phyloP scores from a whole-genome alignment of 2,113 vertebrate species.

The Tinamus guttatus region DNA sequence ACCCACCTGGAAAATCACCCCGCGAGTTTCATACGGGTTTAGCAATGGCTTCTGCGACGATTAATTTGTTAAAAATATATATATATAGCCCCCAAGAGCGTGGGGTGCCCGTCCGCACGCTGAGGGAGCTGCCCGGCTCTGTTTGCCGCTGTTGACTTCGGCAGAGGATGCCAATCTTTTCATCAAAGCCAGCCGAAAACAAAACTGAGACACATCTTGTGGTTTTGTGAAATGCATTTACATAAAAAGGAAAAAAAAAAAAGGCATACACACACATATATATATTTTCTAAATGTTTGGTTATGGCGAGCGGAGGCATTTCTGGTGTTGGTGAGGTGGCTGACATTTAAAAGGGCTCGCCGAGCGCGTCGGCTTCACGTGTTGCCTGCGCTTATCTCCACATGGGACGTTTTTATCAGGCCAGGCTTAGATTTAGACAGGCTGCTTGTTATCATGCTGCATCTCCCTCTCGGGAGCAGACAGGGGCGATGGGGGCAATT shows the following conservation, averaged over 20 bases:
- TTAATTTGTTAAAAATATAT: not conserved
- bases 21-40: not conserved
- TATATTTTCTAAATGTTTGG: constrained; percentile 45
- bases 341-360: constrained; percentile 76
- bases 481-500: not conserved
- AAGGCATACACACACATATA: too few species aligned
- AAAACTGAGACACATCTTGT: constrained; percentile 92
- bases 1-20: not conserved
- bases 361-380: constrained; percentile 52
- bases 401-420: constrained; percentile 10
- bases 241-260: constrained; percentile 67
- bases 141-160: constrained; percentile 22
- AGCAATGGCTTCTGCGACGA: not conserved
- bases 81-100: too few species aligned
- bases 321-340: constrained; percentile 41
- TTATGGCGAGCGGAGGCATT: constrained; percentile 49
- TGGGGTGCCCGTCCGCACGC: not conserved
- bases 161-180: constrained; percentile 72
- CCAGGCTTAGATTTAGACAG: not conserved
- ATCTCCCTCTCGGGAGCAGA: not conserved
- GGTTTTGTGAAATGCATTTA: constrained; percentile 86
- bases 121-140: not conserved
- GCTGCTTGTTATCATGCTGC: not conserved
- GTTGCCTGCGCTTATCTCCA: constrained; percentile 24
- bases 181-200: constrained; percentile 85